Evolutionary conservation across 2,113 vertebrate genomes (phyloP).

Genomic region (Pelvicachromis taeniatus): DNA sequence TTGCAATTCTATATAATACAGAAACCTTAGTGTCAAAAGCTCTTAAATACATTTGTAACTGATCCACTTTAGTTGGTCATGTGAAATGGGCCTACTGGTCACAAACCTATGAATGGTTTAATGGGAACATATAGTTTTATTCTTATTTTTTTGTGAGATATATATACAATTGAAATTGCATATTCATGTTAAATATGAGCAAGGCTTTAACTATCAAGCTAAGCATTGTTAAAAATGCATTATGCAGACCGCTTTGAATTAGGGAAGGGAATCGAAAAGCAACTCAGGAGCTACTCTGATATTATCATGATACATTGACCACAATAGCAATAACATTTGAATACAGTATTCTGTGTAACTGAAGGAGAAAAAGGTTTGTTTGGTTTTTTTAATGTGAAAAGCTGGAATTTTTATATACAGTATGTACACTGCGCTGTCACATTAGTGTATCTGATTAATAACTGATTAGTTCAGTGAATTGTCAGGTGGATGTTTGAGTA

Average conservation of each 20-base stretch:
- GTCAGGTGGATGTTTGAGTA: background rate
- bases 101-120: background rate
- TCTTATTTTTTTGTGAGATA: background rate
- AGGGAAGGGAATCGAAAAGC: background rate
- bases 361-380: background rate
- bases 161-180: background rate
- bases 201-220: background rate
- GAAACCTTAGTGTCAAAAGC: background rate
- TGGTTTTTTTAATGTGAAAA: fast-evolving
- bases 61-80: background rate
- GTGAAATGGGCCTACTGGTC: background rate
- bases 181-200: background rate
- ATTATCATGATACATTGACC: background rate
- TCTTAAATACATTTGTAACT: background rate
- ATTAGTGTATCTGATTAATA: background rate
- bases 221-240: background rate
- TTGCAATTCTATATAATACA: background rate
- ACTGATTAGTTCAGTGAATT: background rate
- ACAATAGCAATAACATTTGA: background rate
- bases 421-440: background rate
- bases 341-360: background rate
- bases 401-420: background rate
- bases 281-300: background rate
- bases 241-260: background rate
- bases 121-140: background rate